Evolutionary conservation across 2,888 invertebrate species (phyloP).

Genomic region (Miltochrista miniata): DNA sequence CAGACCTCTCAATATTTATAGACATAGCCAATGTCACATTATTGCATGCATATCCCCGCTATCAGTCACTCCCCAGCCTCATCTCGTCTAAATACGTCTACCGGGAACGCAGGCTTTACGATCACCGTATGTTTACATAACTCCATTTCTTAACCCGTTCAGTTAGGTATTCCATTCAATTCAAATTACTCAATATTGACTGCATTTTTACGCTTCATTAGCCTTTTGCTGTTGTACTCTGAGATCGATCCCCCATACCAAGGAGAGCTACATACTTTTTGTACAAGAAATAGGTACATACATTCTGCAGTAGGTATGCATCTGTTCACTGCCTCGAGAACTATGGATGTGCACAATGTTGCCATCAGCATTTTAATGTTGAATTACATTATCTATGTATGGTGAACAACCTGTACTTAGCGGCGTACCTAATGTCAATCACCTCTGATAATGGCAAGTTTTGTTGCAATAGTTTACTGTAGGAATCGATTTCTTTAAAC

Average conservation of each 20-base stretch:
- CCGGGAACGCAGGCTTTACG: slow-evolving; percentile 42
- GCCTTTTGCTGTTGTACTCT: slow-evolving; percentile 15
- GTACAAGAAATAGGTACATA: neutral
- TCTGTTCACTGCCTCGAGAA: neutral
- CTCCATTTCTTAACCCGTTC: slow-evolving; percentile 29
- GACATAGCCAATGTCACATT: no score
- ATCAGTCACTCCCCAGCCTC: slow-evolving; percentile 11
- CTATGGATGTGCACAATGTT: neutral
- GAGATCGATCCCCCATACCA: slow-evolving; percentile 1
- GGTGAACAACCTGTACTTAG: neutral
- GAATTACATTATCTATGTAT: neutral
- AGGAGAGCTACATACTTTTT: neutral
- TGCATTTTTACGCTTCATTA: slow-evolving; percentile 34
- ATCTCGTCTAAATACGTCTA: slow-evolving; percentile 17
- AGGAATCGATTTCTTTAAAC: no score
- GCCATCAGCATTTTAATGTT: slow-evolving; percentile 1
- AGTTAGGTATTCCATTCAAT: slow-evolving; percentile 37
- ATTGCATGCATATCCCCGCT: slow-evolving; percentile 15
- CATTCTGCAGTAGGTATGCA: neutral
- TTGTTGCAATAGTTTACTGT: no score
- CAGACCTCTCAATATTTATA: neutral
- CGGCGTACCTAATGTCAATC: no score
- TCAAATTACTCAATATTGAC: slow-evolving; percentile 37
- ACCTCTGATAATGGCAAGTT: no score
- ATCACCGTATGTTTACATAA: slow-evolving; percentile 44